A percentile compares a stretch with the other conserved stretches of the same genome.
phyloP scores from a whole-genome alignment of 2,797 vertebrate species.

The Brachyalestes nurse region DNA sequence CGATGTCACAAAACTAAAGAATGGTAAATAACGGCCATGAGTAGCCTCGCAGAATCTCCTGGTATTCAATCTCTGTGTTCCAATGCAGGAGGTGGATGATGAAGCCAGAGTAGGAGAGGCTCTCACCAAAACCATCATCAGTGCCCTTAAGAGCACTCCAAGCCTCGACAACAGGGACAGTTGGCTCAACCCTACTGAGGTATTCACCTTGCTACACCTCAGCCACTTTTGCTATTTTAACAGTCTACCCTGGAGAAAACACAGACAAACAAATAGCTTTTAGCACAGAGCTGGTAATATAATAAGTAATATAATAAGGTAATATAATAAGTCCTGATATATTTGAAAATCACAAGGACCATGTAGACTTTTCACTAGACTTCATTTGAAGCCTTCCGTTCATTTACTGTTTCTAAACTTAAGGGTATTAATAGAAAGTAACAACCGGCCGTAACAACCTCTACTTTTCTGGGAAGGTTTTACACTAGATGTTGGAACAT shows the following conservation, averaged over 20 bases:
- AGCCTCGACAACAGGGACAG: constrained; percentile 70
- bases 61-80: constrained; percentile 29
- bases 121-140: constrained; percentile 86
- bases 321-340: background rate
- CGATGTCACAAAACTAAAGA: background rate
- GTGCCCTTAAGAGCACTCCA: constrained; percentile 84
- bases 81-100: constrained; percentile 85
- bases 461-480: too few species aligned
- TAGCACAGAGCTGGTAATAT: too few species aligned
- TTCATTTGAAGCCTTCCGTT: too few species aligned
- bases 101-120: constrained; percentile 88
- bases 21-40: background rate
- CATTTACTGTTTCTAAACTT: too few species aligned
- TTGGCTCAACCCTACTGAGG: constrained; percentile 98
- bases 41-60: background rate
- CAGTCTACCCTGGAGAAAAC: background rate
- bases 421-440: too few species aligned
- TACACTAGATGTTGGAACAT: too few species aligned
- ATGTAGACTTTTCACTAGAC: too few species aligned
- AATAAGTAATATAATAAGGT: too few species aligned
- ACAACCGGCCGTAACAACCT: too few species aligned
- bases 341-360: too few species aligned
- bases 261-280: too few species aligned
- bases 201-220: constrained; percentile 56
- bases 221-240: too few species aligned